Evolutionary conservation across 2,888 invertebrate species (phyloP).

Genomic region (Altica lythri): DNA sequence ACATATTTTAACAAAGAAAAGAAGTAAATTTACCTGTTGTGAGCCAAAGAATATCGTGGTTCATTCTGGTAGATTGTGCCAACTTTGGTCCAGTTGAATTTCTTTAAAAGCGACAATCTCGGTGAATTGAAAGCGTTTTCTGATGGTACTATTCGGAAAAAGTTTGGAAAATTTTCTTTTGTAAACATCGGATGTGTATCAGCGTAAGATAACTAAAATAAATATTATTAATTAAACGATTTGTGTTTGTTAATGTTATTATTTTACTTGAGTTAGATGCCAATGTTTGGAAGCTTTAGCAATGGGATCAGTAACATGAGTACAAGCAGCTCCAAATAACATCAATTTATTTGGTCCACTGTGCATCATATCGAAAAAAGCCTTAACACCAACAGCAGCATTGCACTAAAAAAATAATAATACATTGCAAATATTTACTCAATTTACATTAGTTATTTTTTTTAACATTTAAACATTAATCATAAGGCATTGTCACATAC

Average conservation of each 20-base stretch:
- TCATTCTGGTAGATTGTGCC: conserved; percentile 97
- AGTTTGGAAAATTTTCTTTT: conserved; percentile 90
- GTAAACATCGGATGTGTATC: conserved; percentile 98
- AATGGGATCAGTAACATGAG: conserved; percentile 94
- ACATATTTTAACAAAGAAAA: no score
- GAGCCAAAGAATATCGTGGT: conserved; percentile 82
- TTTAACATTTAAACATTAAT: no score
- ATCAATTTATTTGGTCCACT: conserved; percentile 89
- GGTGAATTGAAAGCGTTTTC: conserved; percentile 96
- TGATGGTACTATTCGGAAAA: conserved; percentile 95
- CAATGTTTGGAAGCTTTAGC: conserved; percentile 97
- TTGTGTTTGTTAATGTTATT: not conserved
- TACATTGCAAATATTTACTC: no score
- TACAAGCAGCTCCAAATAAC: conserved; percentile 96
- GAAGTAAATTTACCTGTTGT: conserved; percentile 63
- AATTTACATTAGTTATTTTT: no score
- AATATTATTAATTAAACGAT: no score
- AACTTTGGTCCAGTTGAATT: conserved; percentile 97
- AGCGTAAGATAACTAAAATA: conserved; percentile 85
- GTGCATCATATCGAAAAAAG: conserved; percentile 97
- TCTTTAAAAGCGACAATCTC: conserved; percentile 80
- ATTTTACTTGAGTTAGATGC: conserved; percentile 87
- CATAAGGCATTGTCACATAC: no score
- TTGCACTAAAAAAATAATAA: conserved; percentile 87
- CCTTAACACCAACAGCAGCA: conserved; percentile 91